Evolutionary conservation across 2,888 invertebrate species (phyloP).

Genomic region (Cephus pulcher): DNA sequence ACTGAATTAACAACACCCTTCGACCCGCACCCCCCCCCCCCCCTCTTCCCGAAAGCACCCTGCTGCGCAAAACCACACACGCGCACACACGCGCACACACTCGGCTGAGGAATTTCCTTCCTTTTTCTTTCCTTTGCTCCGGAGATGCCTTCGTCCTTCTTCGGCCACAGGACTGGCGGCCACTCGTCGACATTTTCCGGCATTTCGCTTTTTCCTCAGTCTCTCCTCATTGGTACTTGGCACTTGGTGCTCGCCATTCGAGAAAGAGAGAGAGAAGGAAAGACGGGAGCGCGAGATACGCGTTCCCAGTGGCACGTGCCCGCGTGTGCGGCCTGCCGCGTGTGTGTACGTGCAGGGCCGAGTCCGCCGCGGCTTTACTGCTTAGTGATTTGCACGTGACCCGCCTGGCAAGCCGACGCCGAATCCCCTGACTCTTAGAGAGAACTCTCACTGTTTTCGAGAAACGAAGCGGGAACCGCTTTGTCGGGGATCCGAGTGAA

Average conservation of each 20-base stretch:
- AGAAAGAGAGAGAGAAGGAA: no score
- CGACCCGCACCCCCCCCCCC: no score
- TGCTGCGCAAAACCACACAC: no score
- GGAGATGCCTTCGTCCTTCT: not conserved
- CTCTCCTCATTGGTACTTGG: no score
- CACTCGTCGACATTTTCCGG: no score
- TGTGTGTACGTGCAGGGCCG: constrained; percentile 8
- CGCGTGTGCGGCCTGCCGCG: not conserved
- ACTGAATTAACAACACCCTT: constrained; percentile 3
- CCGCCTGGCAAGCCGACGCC: constrained; percentile 17
- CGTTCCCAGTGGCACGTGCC: not conserved
- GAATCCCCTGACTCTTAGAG: not conserved
- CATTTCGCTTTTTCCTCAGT: not conserved
- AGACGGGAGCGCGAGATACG: not conserved
- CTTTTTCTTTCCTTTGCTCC: not conserved
- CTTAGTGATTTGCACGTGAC: constrained; percentile 41
- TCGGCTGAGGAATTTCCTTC: not conserved
- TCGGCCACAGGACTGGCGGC: no score
- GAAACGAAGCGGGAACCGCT: constrained; percentile 12
- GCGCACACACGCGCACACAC: not conserved
- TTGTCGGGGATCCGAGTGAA: constrained; percentile 16
- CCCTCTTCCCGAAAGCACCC: no score
- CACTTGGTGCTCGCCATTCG: no score
- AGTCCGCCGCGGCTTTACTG: constrained; percentile 14
- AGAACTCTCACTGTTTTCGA: constrained; percentile 3